Conservation (phyloP, 2,888 invertebrate genomes). For the Monoplex corrugatus region DNA sequence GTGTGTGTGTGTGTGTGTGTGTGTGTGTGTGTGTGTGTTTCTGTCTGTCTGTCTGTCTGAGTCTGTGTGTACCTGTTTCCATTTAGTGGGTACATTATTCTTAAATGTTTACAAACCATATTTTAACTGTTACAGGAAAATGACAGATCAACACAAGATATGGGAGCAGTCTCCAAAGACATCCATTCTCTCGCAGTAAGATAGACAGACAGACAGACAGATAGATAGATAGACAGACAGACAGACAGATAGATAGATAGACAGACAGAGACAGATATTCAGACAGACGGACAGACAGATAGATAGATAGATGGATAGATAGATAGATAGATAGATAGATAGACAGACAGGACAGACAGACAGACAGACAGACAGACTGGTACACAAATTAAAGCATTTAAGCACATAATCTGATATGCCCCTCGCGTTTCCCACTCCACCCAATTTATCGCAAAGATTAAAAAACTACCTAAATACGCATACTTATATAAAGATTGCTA, state of each 20-base stretch:
- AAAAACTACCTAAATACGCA: too few species aligned
- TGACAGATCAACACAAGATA: conserved; percentile 76
- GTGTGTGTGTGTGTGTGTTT: not conserved
- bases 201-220: not conserved
- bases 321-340: not conserved
- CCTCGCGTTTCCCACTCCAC: too few species aligned
- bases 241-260: too few species aligned
- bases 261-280: not conserved
- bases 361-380: not conserved
- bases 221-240: too few species aligned
- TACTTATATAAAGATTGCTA: too few species aligned
- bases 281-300: not conserved
- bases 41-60: not conserved
- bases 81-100: too few species aligned
- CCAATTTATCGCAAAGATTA: too few species aligned
- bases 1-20: not conserved
- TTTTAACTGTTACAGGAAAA: conserved; percentile 65
- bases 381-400: not conserved
- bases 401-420: too few species aligned
- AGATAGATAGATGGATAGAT: not conserved
- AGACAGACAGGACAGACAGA: not conserved
- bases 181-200: conserved; percentile 77
- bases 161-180: conserved; percentile 79
- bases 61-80: too few species aligned
- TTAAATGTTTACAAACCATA: too few species aligned